Base-by-base conservation (phyloP, 2,113 vertebrate genomes). In the Panthera tigris region DNA sequence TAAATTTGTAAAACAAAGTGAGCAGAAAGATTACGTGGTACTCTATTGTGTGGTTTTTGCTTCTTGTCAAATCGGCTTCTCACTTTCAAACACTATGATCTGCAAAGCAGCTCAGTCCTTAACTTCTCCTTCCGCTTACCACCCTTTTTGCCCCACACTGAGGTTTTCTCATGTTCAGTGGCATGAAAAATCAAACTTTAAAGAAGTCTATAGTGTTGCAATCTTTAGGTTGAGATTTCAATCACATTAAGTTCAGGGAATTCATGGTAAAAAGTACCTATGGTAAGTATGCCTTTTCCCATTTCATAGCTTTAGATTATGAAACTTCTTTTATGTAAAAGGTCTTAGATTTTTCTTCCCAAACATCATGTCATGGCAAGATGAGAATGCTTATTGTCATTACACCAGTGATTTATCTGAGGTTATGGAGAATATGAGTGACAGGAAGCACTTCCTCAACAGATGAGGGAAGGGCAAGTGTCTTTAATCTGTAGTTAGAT, bases 401-500 rank as follows among this genome's bases (percentile, higher is more conserved):
- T 94, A 94, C 82, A 90, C 7, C 74, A 76, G 29, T 84, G 50
- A 79, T 11, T 79, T 82, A 27, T 68, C 84, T 97, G 92, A 96
- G 65, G 66, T 91, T 83, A 94, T 96, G 97, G 97, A 96, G 97
- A 96, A 97, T 96, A 97, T 98, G 97, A 98, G 85, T 96, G 90
- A 83, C 90, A 96, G 97, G 97, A 96, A 95, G 52, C 52, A 41
- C 71, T 95, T 96, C 86, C 89, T 94, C 78, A 95, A 65, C 81
- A 89, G 66, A 83, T 65, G 74, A 97, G 68, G 63, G 48, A 94
- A 85, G 50, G 80, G 29, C 74, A 63, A 14, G 12, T 31, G 12
- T 63, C 63, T 97, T 89, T 65, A 96, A 41, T 66, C 65, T 97
- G 50, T 16, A 95, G 89, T 89, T 89, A 81, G 33, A 33, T 89